Conservation (phyloP, 2,888 invertebrate species). For the Dicycla oo region DNA sequence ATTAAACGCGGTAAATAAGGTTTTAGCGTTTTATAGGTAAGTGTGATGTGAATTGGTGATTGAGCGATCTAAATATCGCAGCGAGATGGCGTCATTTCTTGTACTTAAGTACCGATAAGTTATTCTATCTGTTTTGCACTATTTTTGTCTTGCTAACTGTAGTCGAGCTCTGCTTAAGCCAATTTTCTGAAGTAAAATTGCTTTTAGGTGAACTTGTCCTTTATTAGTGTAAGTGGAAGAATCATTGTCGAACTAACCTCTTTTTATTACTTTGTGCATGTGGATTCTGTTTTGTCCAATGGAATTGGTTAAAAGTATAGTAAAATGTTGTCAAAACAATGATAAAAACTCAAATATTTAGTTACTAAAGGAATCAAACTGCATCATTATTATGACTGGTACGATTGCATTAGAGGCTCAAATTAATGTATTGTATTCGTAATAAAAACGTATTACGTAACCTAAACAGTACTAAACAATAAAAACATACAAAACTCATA, state of each 20-base stretch:
- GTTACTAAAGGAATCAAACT: neutral
- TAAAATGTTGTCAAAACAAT: neutral
- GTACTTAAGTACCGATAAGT: neutral
- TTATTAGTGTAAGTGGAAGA: neutral
- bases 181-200: neutral
- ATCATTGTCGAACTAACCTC: slow-evolving; percentile 13
- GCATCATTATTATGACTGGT: neutral
- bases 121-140: neutral
- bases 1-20: slow-evolving; percentile 65
- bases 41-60: slow-evolving; percentile 61
- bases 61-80: slow-evolving; percentile 13
- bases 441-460: neutral
- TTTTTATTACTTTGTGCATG: neutral
- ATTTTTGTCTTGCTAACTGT: neutral
- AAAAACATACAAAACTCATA: neutral
- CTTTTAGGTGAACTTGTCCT: neutral
- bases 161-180: neutral
- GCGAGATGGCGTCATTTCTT: slow-evolving; percentile 50
- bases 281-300: neutral
- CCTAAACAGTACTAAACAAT: neutral
- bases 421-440: neutral
- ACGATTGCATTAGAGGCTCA: neutral
- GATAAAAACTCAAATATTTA: neutral
- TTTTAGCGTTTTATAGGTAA: slow-evolving; percentile 74
- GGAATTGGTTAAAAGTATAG: neutral